Conservation (phyloP, 2,797 vertebrate genomes). For the Alcedo atthis region DNA sequence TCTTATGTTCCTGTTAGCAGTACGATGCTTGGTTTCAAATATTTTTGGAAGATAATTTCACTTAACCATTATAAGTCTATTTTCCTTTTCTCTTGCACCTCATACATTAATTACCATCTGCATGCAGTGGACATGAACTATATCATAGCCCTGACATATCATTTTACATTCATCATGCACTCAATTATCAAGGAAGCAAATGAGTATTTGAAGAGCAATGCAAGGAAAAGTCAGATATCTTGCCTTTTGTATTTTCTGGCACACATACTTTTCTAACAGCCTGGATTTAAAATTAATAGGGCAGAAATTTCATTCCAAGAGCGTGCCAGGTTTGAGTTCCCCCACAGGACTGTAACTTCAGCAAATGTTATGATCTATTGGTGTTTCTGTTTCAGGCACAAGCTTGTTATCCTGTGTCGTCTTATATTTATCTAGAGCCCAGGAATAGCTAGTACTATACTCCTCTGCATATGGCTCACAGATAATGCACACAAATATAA, state of each 20-base stretch:
- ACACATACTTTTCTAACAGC: not conserved
- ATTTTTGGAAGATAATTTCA: not conserved
- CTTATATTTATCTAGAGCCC: constrained; percentile 57
- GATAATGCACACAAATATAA: not conserved
- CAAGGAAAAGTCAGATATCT: not conserved
- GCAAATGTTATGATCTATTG: constrained; percentile 5
- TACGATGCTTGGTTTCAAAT: not conserved
- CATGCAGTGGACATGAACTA: not conserved
- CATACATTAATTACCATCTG: constrained; percentile 20
- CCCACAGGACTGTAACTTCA: not conserved
- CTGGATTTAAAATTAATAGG: constrained; percentile 45
- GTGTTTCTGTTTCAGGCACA: constrained; percentile 66
- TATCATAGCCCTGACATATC: not conserved
- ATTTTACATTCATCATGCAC: not conserved
- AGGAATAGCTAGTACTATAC: constrained; percentile 1
- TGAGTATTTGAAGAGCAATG: not conserved
- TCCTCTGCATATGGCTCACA: constrained; percentile 2
- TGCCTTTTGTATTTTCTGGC: constrained; percentile 33
- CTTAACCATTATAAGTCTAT: not conserved
- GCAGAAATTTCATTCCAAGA: constrained; percentile 32
- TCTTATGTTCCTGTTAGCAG: not conserved
- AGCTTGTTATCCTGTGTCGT: constrained; percentile 56
- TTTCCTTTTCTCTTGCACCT: constrained; percentile 30
- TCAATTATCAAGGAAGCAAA: constrained; percentile 22
- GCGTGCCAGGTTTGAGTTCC: not conserved